Evolutionary conservation across 2,888 invertebrate species (phyloP).

Genomic region (Phoenoteleia sp.): DNA sequence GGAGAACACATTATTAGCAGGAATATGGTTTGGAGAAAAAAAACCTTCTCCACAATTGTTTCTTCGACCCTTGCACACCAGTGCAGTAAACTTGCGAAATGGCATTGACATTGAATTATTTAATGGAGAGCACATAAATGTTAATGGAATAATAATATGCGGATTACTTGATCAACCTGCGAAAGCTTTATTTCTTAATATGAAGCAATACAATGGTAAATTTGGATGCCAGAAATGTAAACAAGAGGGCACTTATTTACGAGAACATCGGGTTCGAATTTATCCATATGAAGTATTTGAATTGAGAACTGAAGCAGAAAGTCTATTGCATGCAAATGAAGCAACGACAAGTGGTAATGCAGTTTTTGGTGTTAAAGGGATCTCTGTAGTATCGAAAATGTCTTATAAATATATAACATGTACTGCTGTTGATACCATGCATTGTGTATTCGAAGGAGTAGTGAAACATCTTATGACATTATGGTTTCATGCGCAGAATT

Average conservation of each 20-base stretch:
- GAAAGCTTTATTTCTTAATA: conserved; percentile 59
- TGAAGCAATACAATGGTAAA: too few relatives aligned
- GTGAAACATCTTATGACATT: conserved; percentile 11
- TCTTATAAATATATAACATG: conserved; percentile 26
- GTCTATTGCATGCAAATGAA: neutral
- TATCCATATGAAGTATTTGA: conserved; percentile 26
- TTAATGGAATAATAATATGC: conserved; percentile 51
- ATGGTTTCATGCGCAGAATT: conserved; percentile 43
- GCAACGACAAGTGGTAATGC: neutral
- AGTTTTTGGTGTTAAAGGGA: conserved; percentile 15
- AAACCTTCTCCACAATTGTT: conserved; percentile 44
- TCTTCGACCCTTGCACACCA: conserved; percentile 19
- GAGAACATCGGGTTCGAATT: conserved; percentile 15
- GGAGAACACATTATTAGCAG: conserved; percentile 71
- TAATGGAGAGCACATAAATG: neutral
- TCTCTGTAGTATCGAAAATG: neutral
- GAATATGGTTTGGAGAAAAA: conserved; percentile 68
- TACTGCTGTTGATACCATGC: conserved; percentile 62
- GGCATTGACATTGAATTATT: conserved; percentile 11
- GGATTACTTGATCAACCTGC: conserved; percentile 60
- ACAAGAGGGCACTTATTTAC: conserved; percentile 10
- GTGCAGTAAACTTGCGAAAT: neutral
- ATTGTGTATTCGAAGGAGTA: conserved; percentile 55
- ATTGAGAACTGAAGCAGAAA: conserved; percentile 24
- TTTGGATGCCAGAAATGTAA: conserved; percentile 57